A percentile compares a stretch with the other conserved stretches of the same genome.
Evolutionary conservation across 2,888 invertebrate species (phyloP).

Genomic region (Oscheius sp.): DNA sequence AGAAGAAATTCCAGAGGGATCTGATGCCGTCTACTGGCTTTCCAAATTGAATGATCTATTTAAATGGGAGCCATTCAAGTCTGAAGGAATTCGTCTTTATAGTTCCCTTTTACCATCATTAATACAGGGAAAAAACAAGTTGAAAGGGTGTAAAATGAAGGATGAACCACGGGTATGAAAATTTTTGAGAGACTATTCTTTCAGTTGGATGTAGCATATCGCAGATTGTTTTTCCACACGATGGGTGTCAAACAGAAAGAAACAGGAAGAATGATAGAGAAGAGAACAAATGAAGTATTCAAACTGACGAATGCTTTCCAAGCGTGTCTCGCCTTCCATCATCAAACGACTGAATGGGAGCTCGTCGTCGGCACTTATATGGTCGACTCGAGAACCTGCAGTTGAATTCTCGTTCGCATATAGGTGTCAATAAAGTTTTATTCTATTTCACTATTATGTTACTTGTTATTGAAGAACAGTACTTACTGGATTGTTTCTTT

Average conservation of each 20-base stretch:
- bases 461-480: too few relatives aligned
- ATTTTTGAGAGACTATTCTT: not conserved
- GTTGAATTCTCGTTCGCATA: not conserved
- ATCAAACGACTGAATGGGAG: constrained; percentile 3
- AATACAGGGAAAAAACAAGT: constrained; percentile 16
- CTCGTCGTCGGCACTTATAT: constrained; percentile 19
- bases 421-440: too few relatives aligned
- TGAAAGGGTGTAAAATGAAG: constrained; percentile 4
- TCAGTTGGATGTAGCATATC: constrained; percentile 37
- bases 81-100: constrained; percentile 37
- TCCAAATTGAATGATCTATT: constrained; percentile 36
- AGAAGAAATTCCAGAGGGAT: constrained; percentile 21
- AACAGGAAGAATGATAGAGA: not conserved
- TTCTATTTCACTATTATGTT: too few relatives aligned
- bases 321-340: constrained; percentile 32
- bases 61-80: constrained; percentile 37
- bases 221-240: constrained; percentile 36
- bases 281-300: constrained; percentile 3
- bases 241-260: constrained; percentile 33
- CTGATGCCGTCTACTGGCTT: constrained; percentile 33
- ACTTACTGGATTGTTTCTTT: too few relatives aligned
- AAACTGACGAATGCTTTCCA: constrained; percentile 42
- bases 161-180: not conserved
- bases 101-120: constrained; percentile 39
- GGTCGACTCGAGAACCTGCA: constrained; percentile 1